Percentiles rank a stretch among this genome's conserved stretches.
Evolutionary conservation across 2,113 vertebrate species (phyloP).

Genomic region (Amphilophus citrinellus): DNA sequence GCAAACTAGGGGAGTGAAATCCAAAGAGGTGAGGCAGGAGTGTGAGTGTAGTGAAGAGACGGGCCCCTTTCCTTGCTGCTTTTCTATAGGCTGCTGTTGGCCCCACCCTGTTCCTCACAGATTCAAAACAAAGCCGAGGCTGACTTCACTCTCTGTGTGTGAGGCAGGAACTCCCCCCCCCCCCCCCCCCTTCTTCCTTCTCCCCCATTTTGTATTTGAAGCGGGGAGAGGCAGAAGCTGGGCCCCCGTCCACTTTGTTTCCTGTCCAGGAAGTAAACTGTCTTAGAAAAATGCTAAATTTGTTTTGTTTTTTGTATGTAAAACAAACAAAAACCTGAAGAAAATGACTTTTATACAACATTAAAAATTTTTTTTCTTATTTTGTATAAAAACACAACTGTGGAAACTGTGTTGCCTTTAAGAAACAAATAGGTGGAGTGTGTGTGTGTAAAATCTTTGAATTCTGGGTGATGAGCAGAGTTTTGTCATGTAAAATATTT

Average conservation of each 20-base stretch:
- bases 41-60: conserved; percentile 37
- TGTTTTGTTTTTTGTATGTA: neutral
- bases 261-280: neutral
- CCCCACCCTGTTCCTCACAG: conserved; percentile 55
- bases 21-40: neutral
- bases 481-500: neutral
- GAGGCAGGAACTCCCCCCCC: conserved; percentile 59
- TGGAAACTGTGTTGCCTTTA: no score
- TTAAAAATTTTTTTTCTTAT: no score
- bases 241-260: neutral
- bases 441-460: neutral
- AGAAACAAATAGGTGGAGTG: no score
- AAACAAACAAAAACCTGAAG: no score
- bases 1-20: neutral
- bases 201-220: conserved; percentile 60
- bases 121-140: conserved; percentile 64
- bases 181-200: conserved; percentile 14
- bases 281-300: neutral
- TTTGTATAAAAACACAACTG: no score
- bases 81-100: conserved; percentile 53
- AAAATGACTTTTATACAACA: no score
- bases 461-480: neutral
- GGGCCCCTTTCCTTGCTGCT: conserved; percentile 53
- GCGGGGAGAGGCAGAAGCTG: conserved; percentile 8
- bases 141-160: conserved; percentile 54